A percentile compares a stretch with the other conserved stretches of the same genome.
Evolutionary conservation across 2,113 vertebrate genomes (phyloP).

Genomic region (Ancistrus triradiatus): DNA sequence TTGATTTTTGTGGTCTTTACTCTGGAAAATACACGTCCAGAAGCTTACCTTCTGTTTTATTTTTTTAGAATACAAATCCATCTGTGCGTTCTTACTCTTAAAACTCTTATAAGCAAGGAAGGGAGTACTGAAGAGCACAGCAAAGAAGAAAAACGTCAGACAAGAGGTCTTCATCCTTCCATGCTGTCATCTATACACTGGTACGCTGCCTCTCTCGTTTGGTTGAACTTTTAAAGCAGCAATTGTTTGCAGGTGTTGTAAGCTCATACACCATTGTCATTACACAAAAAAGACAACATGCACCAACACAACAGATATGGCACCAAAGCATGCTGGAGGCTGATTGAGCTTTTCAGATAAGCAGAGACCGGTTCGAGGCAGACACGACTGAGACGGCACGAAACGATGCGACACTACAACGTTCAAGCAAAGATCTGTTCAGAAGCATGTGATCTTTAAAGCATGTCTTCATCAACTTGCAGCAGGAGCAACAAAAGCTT

Average conservation of each 20-base stretch:
- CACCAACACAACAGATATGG: slow-evolving; percentile 11
- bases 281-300: not conserved
- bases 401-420: too few species aligned
- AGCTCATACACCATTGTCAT: slow-evolving; percentile 14
- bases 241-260: slow-evolving; percentile 4
- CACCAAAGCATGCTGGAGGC: slow-evolving; percentile 29
- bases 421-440: slow-evolving; percentile 22
- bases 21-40: too few species aligned
- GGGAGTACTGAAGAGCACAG: not conserved
- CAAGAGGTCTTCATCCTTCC: not conserved
- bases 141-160: not conserved
- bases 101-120: not conserved
- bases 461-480: slow-evolving; percentile 36
- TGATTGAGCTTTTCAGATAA: slow-evolving; percentile 40
- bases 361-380: slow-evolving; percentile 46
- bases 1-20: not conserved
- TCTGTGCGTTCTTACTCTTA: not conserved
- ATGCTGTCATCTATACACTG: not conserved
- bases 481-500: slow-evolving; percentile 48
- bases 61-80: not conserved
- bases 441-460: not conserved
- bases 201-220: not conserved
- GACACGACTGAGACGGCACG: slow-evolving; percentile 7
- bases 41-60: not conserved
- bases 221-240: not conserved